Percentiles rank a stretch among this genome's conserved stretches.
phyloP scores from a whole-genome alignment of 2,888 invertebrate species.

The Caenorhabditis auriculariae region DNA sequence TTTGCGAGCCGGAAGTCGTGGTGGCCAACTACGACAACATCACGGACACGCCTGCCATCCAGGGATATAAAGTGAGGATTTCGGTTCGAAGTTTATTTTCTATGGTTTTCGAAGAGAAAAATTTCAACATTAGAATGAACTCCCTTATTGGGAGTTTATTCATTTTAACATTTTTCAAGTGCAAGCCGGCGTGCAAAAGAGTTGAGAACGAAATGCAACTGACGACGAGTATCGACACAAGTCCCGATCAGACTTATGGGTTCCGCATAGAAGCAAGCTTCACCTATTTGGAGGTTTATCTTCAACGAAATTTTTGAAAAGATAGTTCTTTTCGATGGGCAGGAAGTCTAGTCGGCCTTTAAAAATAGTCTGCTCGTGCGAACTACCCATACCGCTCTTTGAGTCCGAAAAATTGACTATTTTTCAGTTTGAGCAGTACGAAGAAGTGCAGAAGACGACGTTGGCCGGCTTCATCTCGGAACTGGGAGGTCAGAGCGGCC shows the following conservation, averaged over 20 bases:
- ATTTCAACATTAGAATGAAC: too few species aligned
- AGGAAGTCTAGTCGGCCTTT: too few species aligned
- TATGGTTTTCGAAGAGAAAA: too few species aligned
- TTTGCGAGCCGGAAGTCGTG: conserved; percentile 28
- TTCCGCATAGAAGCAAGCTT: conserved; percentile 37
- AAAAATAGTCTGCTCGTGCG: too few species aligned
- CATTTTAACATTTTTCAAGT: conserved; percentile 9
- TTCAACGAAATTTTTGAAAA: not conserved
- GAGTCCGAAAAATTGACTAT: too few species aligned
- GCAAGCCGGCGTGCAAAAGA: conserved; percentile 28
- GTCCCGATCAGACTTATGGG: conserved; percentile 25
- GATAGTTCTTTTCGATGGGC: too few species aligned
- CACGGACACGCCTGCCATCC: conserved; percentile 18
- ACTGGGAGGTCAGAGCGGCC: conserved; percentile 39
- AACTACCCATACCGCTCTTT: too few species aligned
- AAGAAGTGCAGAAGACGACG: conserved; percentile 31
- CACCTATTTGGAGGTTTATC: conserved; percentile 27
- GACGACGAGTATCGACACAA: conserved; percentile 27
- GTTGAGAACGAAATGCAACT: conserved; percentile 28
- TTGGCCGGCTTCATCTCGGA: conserved; percentile 41
- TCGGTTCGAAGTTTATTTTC: too few species aligned
- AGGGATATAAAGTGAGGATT: conserved; percentile 17
- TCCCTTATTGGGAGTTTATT: not conserved
- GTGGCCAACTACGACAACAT: conserved; percentile 28
- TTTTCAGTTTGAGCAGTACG: conserved; percentile 33